Evolutionary conservation across 2,797 vertebrate genomes (phyloP).

Genomic region (Tiaroga cobitis): DNA sequence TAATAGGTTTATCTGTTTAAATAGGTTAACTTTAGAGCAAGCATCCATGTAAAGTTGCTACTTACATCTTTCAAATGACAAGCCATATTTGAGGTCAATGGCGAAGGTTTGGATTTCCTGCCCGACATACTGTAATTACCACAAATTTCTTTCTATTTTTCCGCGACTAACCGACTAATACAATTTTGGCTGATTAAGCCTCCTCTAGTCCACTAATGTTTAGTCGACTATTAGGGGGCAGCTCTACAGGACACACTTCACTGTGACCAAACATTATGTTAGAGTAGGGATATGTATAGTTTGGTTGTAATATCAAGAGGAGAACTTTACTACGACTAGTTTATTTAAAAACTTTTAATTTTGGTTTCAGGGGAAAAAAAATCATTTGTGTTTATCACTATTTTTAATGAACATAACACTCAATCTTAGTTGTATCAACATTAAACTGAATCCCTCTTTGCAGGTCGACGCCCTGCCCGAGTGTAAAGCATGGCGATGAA

Average conservation of each 20-base stretch:
- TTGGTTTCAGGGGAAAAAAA: background rate
- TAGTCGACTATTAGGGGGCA: background rate
- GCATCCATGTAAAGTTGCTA: too few species aligned
- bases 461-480: conserved; percentile 93
- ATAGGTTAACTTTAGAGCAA: too few species aligned
- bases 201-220: too few species aligned
- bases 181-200: too few species aligned
- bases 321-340: background rate
- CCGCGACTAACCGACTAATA: too few species aligned
- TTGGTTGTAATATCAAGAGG: background rate
- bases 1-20: too few species aligned
- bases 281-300: background rate
- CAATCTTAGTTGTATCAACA: background rate
- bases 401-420: background rate
- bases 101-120: too few species aligned
- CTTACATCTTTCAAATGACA: too few species aligned
- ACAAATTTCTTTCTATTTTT: too few species aligned
- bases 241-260: background rate
- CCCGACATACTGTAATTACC: too few species aligned
- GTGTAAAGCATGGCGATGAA: conserved; percentile 91
- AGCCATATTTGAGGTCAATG: too few species aligned
- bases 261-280: background rate
- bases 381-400: background rate
- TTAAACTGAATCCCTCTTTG: background rate
- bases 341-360: background rate